A percentile compares a stretch with the other conserved stretches of the same genome.
These are phyloP conservation scores for Corythornis cristatus DNA, from an alignment of 2,113 vertebrate species.

Conservation along the genomic window DNA sequence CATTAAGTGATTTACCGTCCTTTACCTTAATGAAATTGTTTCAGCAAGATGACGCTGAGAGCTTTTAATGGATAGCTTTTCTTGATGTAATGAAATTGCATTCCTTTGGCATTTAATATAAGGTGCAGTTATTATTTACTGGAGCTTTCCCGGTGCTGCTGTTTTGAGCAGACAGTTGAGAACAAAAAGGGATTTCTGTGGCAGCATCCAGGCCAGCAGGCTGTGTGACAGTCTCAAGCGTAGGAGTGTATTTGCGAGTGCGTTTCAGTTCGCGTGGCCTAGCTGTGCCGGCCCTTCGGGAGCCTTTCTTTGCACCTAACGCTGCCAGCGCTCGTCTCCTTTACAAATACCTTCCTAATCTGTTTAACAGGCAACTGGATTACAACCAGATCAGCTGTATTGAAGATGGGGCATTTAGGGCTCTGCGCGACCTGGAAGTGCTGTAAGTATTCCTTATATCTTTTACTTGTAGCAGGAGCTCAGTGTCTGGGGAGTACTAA, in stretches of 20 bases:
- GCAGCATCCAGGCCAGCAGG: conserved; percentile 58
- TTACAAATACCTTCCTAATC: conserved; percentile 73
- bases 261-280: neutral
- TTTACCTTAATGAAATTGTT: conserved; percentile 99
- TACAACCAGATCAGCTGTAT: conserved; percentile 99
- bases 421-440: conserved; percentile 95
- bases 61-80: conserved; percentile 91
- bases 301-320: neutral
- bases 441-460: conserved; percentile 87
- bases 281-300: neutral
- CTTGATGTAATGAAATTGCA: conserved; percentile 91
- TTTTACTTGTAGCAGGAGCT: conserved; percentile 47
- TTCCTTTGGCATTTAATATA: conserved; percentile 91
- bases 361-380: conserved; percentile 93
- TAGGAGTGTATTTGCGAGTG: neutral
- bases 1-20: conserved; percentile 95
- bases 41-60: conserved; percentile 89
- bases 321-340: neutral
- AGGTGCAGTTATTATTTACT: conserved; percentile 89
- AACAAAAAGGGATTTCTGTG: conserved; percentile 80
- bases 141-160: conserved; percentile 77
- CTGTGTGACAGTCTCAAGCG: conserved; percentile 54
- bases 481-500: conserved; percentile 30
- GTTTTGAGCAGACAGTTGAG: conserved; percentile 72
- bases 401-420: conserved; percentile 94